Percentiles rank a stretch among this genome's conserved stretches.
Evolutionary conservation across 2,113 vertebrate species (phyloP).

Genomic region (Polyodon spathula): DNA sequence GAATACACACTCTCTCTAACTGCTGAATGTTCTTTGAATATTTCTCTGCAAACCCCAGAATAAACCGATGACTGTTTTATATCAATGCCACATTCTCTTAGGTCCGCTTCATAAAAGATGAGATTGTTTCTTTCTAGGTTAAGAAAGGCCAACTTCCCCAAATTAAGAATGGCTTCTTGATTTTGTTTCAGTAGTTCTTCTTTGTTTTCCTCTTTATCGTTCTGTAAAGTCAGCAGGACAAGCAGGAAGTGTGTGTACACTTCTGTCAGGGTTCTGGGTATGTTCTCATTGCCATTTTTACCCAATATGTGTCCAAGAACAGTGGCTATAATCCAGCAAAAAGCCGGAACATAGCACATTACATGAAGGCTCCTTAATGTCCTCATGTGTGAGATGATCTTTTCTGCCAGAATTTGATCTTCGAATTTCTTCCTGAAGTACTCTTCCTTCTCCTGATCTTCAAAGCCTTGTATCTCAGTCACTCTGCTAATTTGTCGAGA

Average conservation of each 20-base stretch:
- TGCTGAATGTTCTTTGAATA: neutral
- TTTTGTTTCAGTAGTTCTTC: slow-evolving; percentile 36
- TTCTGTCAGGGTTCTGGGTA: slow-evolving; percentile 33
- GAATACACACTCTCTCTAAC: slow-evolving; percentile 25
- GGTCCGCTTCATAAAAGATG: slow-evolving; percentile 36
- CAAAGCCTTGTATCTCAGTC: slow-evolving; percentile 49
- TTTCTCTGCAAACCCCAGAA: slow-evolving; percentile 43
- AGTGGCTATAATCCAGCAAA: slow-evolving; percentile 48
- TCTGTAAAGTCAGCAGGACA: slow-evolving; percentile 45
- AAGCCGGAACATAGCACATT: slow-evolving; percentile 43
- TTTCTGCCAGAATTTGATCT: neutral
- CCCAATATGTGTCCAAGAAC: slow-evolving; percentile 27
- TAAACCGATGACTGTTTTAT: slow-evolving; percentile 29
- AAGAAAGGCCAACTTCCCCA: slow-evolving; percentile 44
- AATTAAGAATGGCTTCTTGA: slow-evolving; percentile 12
- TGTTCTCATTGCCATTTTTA: neutral
- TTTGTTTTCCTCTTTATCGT: slow-evolving; percentile 28
- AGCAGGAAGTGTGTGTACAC: slow-evolving; percentile 42
- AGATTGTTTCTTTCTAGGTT: slow-evolving; percentile 28
- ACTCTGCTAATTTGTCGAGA: slow-evolving; percentile 26
- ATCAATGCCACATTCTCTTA: slow-evolving; percentile 25
- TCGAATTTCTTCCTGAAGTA: slow-evolving; percentile 40
- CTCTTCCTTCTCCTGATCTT: slow-evolving; percentile 40
- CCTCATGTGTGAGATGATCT: slow-evolving; percentile 35
- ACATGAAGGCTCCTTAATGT: slow-evolving; percentile 22